A percentile compares a stretch with the other conserved stretches of the same genome.
Evolutionary conservation across 2,888 invertebrate genomes (phyloP).

Genomic region (Meiosimyza platycephala): DNA sequence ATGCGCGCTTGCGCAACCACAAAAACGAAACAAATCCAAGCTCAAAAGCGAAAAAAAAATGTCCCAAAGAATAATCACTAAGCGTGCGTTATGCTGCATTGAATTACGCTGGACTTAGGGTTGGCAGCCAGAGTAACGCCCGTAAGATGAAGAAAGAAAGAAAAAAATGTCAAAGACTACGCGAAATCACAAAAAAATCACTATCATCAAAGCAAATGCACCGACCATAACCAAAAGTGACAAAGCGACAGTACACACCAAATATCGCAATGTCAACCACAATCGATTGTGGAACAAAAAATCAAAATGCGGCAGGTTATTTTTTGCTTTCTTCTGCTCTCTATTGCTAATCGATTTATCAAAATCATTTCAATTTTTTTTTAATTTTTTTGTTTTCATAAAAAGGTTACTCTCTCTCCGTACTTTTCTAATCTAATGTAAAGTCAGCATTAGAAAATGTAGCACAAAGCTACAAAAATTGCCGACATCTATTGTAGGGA

Average conservation of each 20-base stretch:
- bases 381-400: too few species aligned
- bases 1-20: slow-evolving; percentile 21
- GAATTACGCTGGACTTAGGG: background rate
- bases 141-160: background rate
- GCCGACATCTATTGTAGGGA: too few species aligned
- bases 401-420: background rate
- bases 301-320: too few species aligned
- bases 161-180: slow-evolving; percentile 24
- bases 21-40: background rate
- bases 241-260: background rate
- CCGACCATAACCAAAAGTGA: slow-evolving; percentile 12
- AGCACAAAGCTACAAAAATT: background rate
- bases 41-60: background rate
- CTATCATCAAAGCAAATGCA: slow-evolving; percentile 18
- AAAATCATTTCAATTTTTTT: too few species aligned
- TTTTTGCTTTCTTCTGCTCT: too few species aligned
- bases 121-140: background rate
- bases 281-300: too few species aligned
- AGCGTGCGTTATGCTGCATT: background rate
- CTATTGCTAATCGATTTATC: too few species aligned
- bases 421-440: slow-evolving; percentile 30
- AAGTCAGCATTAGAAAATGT: slow-evolving; percentile 20
- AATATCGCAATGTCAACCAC: too few species aligned
- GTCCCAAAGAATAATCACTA: slow-evolving; percentile 3
- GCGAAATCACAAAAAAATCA: background rate